Conservation (phyloP, 2,888 invertebrate species). For the Eledona agricola region DNA sequence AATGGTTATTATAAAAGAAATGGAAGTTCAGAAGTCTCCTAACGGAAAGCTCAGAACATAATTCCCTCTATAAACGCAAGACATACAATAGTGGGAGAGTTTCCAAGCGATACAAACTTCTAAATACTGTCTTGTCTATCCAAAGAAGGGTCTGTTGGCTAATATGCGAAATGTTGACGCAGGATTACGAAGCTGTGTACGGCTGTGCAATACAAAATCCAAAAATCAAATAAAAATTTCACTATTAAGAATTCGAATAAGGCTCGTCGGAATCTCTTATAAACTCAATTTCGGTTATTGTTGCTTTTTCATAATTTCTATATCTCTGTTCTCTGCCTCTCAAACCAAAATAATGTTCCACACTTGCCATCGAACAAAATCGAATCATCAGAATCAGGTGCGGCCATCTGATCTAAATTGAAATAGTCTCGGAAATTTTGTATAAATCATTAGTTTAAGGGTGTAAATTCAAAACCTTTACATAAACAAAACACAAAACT, state of each 20-base stretch:
- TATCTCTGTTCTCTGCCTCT: too few relatives aligned
- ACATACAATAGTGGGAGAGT: constrained; percentile 38
- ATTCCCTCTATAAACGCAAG: constrained; percentile 39
- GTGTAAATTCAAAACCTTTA: background rate
- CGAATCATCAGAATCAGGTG: too few relatives aligned
- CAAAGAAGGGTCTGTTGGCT: constrained; percentile 33
- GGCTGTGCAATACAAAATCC: constrained; percentile 26
- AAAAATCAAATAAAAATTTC: constrained; percentile 11
- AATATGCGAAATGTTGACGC: constrained; percentile 39
- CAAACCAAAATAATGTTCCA: too few relatives aligned
- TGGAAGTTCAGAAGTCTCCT: constrained; percentile 31
- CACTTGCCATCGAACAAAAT: too few relatives aligned
- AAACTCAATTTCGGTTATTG: too few relatives aligned
- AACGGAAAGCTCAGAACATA: constrained; percentile 36
- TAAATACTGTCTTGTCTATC: constrained; percentile 38
- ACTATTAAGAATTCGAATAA: constrained; percentile 12
- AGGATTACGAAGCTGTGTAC: constrained; percentile 37
- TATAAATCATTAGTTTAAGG: background rate
- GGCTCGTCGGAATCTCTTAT: too few relatives aligned
- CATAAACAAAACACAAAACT: constrained; percentile 1
- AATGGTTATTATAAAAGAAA: constrained; percentile 11
- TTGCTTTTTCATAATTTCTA: too few relatives aligned
- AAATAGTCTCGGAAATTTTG: constrained; percentile 1
- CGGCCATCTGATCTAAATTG: background rate
- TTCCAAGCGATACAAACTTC: constrained; percentile 37